A percentile compares a stretch with the other conserved stretches of the same genome.
These are phyloP conservation scores for Notechis scutatus DNA, from an alignment of 2,113 vertebrate species.

Conservation along the genomic window DNA sequence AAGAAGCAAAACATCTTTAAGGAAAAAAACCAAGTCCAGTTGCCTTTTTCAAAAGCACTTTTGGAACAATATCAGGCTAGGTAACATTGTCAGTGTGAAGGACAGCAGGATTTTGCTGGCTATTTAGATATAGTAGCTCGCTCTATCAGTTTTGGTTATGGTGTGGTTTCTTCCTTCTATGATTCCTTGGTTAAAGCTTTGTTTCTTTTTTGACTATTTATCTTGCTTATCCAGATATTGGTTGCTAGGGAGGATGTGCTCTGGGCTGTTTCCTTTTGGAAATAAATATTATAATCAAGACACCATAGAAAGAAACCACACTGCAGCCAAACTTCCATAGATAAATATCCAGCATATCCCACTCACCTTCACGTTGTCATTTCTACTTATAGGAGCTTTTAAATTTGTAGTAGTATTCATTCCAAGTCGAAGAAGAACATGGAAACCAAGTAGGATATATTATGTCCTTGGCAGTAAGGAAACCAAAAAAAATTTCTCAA, in stretches of 20 bases:
- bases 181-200: background rate
- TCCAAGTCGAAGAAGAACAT: background rate
- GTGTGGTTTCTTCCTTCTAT: background rate
- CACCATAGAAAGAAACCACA: background rate
- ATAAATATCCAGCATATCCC: background rate
- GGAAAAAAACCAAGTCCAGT: background rate
- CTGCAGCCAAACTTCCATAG: background rate
- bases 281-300: background rate
- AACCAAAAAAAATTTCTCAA: background rate
- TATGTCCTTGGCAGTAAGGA: background rate
- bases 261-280: background rate
- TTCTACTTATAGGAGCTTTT: background rate
- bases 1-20: background rate
- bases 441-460: background rate
- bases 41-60: background rate
- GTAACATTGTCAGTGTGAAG: background rate
- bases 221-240: background rate
- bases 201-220: background rate
- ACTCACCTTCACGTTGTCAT: background rate
- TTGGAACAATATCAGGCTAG: background rate
- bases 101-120: background rate
- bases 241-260: background rate
- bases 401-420: background rate
- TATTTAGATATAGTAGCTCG: background rate
- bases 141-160: background rate